A percentile compares a stretch with the other conserved stretches of the same genome.
Evolutionary conservation across 2,113 vertebrate genomes (phyloP).

Genomic region (Tragelaphus scriptus): DNA sequence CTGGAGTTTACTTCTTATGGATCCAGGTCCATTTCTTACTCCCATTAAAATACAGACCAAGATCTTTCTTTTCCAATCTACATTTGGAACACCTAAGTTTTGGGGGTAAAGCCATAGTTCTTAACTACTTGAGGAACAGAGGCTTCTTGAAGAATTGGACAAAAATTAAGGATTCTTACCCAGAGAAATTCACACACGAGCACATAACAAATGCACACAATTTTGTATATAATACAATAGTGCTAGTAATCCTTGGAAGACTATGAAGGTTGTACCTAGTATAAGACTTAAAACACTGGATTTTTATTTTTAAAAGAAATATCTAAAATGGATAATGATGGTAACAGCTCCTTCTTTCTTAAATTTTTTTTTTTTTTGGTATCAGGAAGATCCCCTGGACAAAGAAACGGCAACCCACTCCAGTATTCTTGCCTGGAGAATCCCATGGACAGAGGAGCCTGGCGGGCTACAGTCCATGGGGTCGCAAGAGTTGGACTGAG

Average conservation of each 20-base stretch:
- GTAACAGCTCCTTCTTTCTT: background rate
- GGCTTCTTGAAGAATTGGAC: background rate
- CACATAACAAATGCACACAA: background rate
- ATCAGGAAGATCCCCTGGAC: background rate
- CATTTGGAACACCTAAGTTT: background rate
- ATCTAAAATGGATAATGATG: background rate
- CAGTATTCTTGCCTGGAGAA: background rate
- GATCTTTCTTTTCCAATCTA: background rate
- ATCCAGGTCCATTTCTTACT: background rate
- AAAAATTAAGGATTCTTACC: background rate
- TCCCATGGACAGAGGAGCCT: background rate
- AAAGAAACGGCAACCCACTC: background rate
- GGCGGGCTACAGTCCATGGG: background rate
- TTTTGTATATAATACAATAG: background rate
- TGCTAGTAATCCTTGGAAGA: background rate
- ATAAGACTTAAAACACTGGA: background rate
- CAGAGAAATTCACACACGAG: background rate
- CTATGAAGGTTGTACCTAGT: background rate
- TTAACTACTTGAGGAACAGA: background rate
- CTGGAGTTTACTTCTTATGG: background rate
- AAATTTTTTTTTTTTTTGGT: background rate
- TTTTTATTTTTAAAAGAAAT: slow-evolving; percentile 5
- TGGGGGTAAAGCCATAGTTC: background rate
- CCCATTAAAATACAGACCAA: background rate
- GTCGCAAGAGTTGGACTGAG: background rate